Base-by-base conservation (phyloP, 1,140 invertebrate genomes). In the Psilanteris sp. region DNA sequence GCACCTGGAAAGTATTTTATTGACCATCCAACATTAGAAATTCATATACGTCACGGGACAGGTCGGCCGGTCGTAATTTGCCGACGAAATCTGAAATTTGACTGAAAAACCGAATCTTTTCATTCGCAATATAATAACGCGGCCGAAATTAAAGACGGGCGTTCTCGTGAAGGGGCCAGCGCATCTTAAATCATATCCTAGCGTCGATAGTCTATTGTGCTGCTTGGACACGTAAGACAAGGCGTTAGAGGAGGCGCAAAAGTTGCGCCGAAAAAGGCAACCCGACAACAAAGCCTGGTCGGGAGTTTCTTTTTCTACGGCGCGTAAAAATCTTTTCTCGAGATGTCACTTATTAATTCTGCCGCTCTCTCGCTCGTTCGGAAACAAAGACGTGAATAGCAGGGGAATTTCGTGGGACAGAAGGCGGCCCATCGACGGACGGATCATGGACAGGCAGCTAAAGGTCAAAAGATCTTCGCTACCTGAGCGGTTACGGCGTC, bases 271-370 rank as follows among this genome's bases (percentile, higher is more conserved):
- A 76, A 79, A 71, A 71, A 72, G 43, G 54, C 27, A 72, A 62
- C 44, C 64, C 66, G 50, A 75, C 64, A 67, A 74, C 70, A 75
- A 71, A 79, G 78, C 67, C 27, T 34, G 36, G 26, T 62, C 43
- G 44, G 52, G 36, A 50, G 52, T 78, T 71, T 72, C 52, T 72
- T 70, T 81, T 78, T 72, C 79, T 74, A 73, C 67, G 61, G 67
- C 67, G 79, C 79, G 80, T 83, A 82, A 82, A n/a, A 83, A 83
- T 79, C 84, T 82, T 83, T 82, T 81, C 72, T 70, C 72, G 75
- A 86, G 81, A 84, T 88, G 87, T 87, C 87, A 87, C 87, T 88
- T 88, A 87, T 87, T 87, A 88, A 87, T 88, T 88, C 85, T 78
- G 54, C 74, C 78, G 78, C 78, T 81, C 79, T 83, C 73, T 76